Conservation (phyloP, 92 coral and sea anemone genomes). For the Phymanthus crucifer region DNA sequence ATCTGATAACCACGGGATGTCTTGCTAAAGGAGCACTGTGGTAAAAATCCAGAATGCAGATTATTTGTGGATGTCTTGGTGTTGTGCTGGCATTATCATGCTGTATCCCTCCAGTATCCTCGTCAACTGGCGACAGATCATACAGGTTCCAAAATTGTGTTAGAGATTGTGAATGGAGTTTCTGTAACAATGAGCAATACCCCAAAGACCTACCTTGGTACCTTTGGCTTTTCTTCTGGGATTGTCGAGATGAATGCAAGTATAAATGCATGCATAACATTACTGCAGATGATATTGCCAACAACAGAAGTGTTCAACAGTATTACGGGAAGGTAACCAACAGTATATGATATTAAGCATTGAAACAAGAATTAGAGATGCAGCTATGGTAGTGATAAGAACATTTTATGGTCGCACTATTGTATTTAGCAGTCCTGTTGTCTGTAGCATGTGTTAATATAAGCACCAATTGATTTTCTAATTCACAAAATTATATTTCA, state of each 20-base stretch:
- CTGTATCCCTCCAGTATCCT: slow-evolving; percentile 10
- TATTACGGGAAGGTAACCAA: slow-evolving; percentile 85
- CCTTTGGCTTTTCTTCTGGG: slow-evolving; percentile 80
- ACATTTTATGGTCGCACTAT: too few relatives aligned
- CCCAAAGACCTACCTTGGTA: slow-evolving; percentile 75
- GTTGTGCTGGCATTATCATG: background rate
- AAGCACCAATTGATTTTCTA: too few relatives aligned
- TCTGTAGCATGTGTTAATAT: too few relatives aligned
- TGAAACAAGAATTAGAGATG: background rate
- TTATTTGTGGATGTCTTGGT: background rate
- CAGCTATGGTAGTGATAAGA: background rate
- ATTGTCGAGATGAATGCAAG: slow-evolving; percentile 92
- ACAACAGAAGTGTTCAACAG: slow-evolving; percentile 56
- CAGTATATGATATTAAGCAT: background rate
- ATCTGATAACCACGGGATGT: too few relatives aligned
- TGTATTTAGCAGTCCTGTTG: too few relatives aligned
- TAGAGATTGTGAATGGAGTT: slow-evolving; percentile 28
- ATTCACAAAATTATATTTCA: too few relatives aligned
- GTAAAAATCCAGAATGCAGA: background rate
- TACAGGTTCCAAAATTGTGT: slow-evolving; percentile 57
- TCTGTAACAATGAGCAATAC: slow-evolving; percentile 62
- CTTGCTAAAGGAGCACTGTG: too few relatives aligned
- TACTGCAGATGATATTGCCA: slow-evolving; percentile 52
- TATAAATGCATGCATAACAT: slow-evolving; percentile 88
- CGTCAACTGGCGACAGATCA: slow-evolving; percentile 79